Conservation (phyloP, 2,888 invertebrate genomes). For the Drosophila mettleri region DNA sequence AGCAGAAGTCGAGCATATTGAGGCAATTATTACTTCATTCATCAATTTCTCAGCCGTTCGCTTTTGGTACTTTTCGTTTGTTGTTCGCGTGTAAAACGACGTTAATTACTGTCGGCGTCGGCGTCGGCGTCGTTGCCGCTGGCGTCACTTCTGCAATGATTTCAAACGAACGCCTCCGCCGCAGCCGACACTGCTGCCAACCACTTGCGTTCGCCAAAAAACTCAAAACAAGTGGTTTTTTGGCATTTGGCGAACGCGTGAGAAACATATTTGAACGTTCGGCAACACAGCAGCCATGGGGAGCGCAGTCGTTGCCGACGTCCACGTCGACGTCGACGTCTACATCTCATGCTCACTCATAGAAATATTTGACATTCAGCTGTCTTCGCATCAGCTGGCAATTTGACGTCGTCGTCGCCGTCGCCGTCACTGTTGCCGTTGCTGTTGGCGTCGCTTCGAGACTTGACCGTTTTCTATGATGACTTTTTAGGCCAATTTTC, state of each 20-base stretch:
- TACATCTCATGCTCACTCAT: slow-evolving; percentile 19
- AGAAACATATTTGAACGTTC: slow-evolving; percentile 54
- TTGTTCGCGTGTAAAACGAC: slow-evolving; percentile 33
- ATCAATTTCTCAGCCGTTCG: slow-evolving; percentile 53
- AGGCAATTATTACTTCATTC: slow-evolving; percentile 67
- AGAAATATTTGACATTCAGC: slow-evolving; percentile 24
- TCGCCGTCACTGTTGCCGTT: slow-evolving; percentile 2
- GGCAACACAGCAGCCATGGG: slow-evolving; percentile 10
- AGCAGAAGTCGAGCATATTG: slow-evolving; percentile 47
- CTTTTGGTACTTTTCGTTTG: slow-evolving; percentile 36
- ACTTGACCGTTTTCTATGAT: slow-evolving; percentile 38
- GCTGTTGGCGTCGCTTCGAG: slow-evolving; percentile 19
- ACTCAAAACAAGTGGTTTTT: slow-evolving; percentile 55
- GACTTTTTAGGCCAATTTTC: slow-evolving; percentile 43
- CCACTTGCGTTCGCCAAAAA: slow-evolving; percentile 33
- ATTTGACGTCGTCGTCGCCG: slow-evolving; percentile 2
- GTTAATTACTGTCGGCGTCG: slow-evolving; percentile 35
- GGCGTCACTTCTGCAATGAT: slow-evolving; percentile 36
- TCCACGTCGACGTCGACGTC: slow-evolving; percentile 7
- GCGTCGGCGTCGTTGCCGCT: slow-evolving; percentile 4
- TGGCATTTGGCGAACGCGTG: slow-evolving; percentile 50
- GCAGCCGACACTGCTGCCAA: background rate
- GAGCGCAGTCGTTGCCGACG: background rate
- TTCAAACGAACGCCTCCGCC: slow-evolving; percentile 5
- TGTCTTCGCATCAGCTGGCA: slow-evolving; percentile 38